Evolutionary conservation across 2,113 vertebrate species (phyloP), one percentile per base, ranked within the genome.

Genomic region (Tretioscincus oriximinensis): DNA sequence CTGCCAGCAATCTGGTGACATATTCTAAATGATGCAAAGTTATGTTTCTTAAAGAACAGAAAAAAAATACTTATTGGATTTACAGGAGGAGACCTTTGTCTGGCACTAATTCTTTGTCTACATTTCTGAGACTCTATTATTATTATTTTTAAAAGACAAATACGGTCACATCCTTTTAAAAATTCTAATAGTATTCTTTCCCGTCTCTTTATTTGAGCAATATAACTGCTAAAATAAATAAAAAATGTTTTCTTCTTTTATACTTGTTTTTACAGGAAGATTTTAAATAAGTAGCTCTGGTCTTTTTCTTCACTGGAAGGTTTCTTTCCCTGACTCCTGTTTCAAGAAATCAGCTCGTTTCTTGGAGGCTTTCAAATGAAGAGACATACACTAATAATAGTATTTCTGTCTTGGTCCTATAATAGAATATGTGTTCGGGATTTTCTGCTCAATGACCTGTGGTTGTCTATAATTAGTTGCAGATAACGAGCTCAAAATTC

Each of bases 141-240:
- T 81, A 5, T 26, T n/a, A 49, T 10, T 74, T n/a, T 7, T 18
- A 14, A 58, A 58, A 71, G 72, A 9, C 71, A 51, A 65, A 29
- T 49, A 51, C n/a, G 54, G 63, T 29, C 31, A 4, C 29, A 49
- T 7, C 70, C 0, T 49, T 90, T 47, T 51, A 51, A 68, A 47
- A 35, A 47, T 26, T 60, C 1, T 66, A 31, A 21, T 11, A 78
- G 2, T 8, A 51, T 51, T 14, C 49, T 51, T 51, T 51, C 4
- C 5, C 54, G 54, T 14, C 14, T 58, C 12, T 58, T 58, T 58
- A 58, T 16, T 58, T 58, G 12, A 58, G 54, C 54, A 58, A 18
- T 58, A 58, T 58, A 16, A 1, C 28, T 65, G 21, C 71, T 22
- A 79, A 66, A 88, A 71, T 31, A 69, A 86, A 88, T 84, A 82